These are phyloP conservation scores for Nyctibius grandis DNA, from an alignment of 2,797 vertebrate species.

Conservation along the genomic window DNA sequence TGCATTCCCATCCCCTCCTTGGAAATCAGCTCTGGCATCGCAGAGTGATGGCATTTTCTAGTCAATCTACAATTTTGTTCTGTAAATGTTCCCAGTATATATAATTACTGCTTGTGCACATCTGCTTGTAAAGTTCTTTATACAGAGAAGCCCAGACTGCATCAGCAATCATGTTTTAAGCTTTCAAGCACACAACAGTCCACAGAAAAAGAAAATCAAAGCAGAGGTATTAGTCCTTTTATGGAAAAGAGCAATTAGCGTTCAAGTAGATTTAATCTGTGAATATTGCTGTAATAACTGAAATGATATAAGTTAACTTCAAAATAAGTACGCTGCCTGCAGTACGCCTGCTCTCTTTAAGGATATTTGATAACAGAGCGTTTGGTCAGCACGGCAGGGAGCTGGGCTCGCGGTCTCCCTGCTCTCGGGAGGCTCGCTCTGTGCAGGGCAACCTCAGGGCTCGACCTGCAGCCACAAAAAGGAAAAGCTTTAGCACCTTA, in stretches of 20 bases:
- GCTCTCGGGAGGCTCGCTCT: neutral
- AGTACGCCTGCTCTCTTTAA: neutral
- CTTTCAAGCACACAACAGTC: neutral
- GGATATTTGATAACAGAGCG: neutral
- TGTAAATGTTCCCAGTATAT: neutral
- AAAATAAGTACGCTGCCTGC: neutral
- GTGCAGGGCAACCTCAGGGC: neutral
- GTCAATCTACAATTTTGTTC: neutral
- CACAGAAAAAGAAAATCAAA: neutral
- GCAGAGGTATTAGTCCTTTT: conserved; percentile 26
- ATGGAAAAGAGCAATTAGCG: neutral
- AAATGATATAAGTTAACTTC: neutral
- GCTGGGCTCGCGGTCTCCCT: neutral
- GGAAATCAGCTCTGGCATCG: neutral
- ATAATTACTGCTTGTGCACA: neutral
- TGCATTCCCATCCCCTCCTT: neutral
- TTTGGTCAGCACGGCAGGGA: neutral
- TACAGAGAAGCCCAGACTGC: neutral
- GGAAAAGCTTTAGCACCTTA: neutral
- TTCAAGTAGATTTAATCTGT: conserved; percentile 3
- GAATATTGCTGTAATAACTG: neutral
- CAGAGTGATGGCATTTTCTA: neutral
- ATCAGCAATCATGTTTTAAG: neutral
- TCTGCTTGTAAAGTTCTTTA: neutral
- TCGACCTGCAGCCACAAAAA: neutral